These are phyloP conservation scores for Chrosomus eos DNA, from an alignment of 2,797 vertebrate genomes.

Conservation along the genomic window DNA sequence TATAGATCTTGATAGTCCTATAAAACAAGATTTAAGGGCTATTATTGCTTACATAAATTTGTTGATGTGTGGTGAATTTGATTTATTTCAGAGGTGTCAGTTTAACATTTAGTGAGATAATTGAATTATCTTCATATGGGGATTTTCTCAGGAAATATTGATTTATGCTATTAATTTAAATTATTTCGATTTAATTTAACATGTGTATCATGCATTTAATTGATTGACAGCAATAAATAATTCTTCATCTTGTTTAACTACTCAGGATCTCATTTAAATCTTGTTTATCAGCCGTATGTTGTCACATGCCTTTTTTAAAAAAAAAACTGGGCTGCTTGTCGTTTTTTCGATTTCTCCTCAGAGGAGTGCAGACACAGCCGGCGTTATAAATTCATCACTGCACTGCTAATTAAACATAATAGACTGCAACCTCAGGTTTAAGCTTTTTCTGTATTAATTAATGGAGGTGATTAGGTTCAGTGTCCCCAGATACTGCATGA, in stretches of 20 bases:
- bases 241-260: neutral
- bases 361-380: conserved; percentile 14
- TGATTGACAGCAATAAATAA: neutral
- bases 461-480: conserved; percentile 18
- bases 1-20: neutral
- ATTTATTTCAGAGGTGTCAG: neutral
- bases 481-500: conserved; percentile 13
- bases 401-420: conserved; percentile 20
- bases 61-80: neutral
- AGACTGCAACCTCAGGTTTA: conserved; percentile 9
- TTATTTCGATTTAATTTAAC: too few relatives aligned
- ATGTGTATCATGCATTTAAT: neutral
- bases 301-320: neutral
- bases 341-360: neutral
- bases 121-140: neutral
- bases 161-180: neutral
- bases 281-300: neutral
- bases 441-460: conserved; percentile 25
- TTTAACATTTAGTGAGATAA: neutral
- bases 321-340: neutral
- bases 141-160: neutral
- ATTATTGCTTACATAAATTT: neutral
- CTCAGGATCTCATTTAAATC: neutral
- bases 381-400: conserved; percentile 22
- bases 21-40: neutral